These are phyloP conservation scores for Lasiurus borealis DNA, from an alignment of 2,113 vertebrate genomes.

Conservation along the genomic window DNA sequence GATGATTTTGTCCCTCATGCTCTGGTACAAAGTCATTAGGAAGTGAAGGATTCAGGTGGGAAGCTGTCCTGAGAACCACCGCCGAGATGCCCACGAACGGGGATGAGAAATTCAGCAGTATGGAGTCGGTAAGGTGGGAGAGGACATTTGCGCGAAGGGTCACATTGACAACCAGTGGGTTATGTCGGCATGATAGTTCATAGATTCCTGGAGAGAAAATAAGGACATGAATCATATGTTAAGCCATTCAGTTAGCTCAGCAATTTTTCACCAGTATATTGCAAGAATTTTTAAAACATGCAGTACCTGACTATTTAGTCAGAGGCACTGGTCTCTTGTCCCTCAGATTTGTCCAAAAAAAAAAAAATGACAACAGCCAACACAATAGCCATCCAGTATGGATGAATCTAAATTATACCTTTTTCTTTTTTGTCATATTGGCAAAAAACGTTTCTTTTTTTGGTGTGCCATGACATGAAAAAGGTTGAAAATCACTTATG, in stretches of 20 bases:
- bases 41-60: constrained; percentile 86
- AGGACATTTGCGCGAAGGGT: constrained; percentile 85
- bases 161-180: constrained; percentile 92
- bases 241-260: neutral
- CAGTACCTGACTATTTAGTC: neutral
- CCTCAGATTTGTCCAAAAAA: neutral
- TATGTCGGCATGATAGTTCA: constrained; percentile 92
- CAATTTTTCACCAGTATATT: neutral
- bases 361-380: neutral
- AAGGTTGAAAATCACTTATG: neutral
- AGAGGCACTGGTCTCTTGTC: neutral
- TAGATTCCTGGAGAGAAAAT: constrained; percentile 87
- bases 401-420: neutral
- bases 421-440: neutral
- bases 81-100: constrained; percentile 91
- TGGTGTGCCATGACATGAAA: neutral
- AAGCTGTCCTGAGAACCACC: constrained; percentile 91
- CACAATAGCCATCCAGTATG: neutral
- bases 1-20: constrained; percentile 85
- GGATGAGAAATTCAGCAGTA: constrained; percentile 93
- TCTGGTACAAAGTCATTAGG: constrained; percentile 88
- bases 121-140: constrained; percentile 83
- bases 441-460: neutral
- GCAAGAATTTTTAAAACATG: neutral
- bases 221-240: neutral